Percentiles rank a stretch among this genome's conserved stretches.
Evolutionary conservation across 2,113 vertebrate genomes (phyloP).

Genomic region (Sminthopsis crassicaudata): DNA sequence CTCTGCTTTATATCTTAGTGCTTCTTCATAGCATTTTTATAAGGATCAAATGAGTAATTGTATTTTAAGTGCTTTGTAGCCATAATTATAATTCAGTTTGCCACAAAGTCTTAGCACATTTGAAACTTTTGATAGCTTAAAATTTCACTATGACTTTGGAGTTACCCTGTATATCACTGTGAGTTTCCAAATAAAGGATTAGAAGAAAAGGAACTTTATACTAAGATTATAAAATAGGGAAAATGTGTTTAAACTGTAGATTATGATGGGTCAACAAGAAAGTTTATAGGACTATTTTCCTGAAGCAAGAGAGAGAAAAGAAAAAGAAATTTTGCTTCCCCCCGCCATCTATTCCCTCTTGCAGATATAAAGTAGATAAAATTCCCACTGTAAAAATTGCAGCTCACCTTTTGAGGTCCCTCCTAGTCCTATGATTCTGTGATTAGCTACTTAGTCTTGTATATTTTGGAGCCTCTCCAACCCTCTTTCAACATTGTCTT

Average conservation of each 20-base stretch:
- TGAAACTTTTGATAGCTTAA: background rate
- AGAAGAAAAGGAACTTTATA: background rate
- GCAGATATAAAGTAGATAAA: background rate
- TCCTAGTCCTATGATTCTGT: background rate
- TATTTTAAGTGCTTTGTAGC: background rate
- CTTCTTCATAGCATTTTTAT: background rate
- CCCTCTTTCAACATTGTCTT: background rate
- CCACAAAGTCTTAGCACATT: background rate
- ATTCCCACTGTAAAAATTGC: background rate
- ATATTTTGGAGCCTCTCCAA: background rate
- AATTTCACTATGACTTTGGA: background rate
- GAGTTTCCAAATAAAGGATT: background rate
- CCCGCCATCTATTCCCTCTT: background rate
- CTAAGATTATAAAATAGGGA: background rate
- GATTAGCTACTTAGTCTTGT: background rate
- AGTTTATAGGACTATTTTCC: background rate
- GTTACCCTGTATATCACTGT: background rate
- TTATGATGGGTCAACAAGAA: background rate
- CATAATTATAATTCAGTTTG: background rate
- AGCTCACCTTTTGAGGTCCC: background rate
- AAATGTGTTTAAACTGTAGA: background rate
- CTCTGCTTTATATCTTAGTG: background rate
- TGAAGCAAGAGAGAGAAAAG: background rate
- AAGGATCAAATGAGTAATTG: background rate
- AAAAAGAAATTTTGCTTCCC: background rate